Evolutionary conservation across 2,888 invertebrate genomes (phyloP), one percentile per base, ranked within the genome.

Genomic region (Marasmarcha lunaedactyla): DNA sequence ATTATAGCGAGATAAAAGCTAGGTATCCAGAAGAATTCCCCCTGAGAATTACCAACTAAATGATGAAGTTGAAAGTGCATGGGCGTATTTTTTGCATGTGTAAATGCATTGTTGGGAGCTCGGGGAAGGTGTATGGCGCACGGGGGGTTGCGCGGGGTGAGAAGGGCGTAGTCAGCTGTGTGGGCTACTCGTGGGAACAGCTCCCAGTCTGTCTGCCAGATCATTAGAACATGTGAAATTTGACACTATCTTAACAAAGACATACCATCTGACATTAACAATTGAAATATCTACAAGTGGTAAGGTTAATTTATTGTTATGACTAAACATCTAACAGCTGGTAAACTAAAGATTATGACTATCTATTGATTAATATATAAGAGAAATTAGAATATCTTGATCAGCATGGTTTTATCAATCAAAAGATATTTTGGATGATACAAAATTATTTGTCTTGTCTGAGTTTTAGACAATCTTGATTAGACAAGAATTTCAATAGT

Each of bases 151-250:
- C 62, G 61, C 60, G 55, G 58, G 60, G 57, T 57, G 53, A 51
- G 57, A 57, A 65, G 64, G 65, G 65, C 71, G 57, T 73, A 79
- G 81, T 83, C 81, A 81, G 81, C 81, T 83, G 81, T 79, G 78
- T 71, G 55, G 57, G 52, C 51, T 20, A 33, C 51, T 56, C 63
- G 71, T 77, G 71, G 72, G 79, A 78, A 77, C 64, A 72, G 71
- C 51, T 73, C 74, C n/a, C n/a, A n/a, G 71, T 66, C 71, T 73
- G 76, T 62, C 49, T 62, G 57, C 61, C 63, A 57, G 63, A 66
- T 54, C 52, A 63, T 66, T 65, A 47, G 59, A 56, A 58, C 53
- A 55, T 46, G 52, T 51, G 47, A 60, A 55, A 53, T 57, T 57
- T 30, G 27, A 36, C 27, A 27, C 26, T 34, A 10, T 40, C 35